phyloP scores from a whole-genome alignment of 2,113 vertebrate genomes.

The Sciurus niger region DNA sequence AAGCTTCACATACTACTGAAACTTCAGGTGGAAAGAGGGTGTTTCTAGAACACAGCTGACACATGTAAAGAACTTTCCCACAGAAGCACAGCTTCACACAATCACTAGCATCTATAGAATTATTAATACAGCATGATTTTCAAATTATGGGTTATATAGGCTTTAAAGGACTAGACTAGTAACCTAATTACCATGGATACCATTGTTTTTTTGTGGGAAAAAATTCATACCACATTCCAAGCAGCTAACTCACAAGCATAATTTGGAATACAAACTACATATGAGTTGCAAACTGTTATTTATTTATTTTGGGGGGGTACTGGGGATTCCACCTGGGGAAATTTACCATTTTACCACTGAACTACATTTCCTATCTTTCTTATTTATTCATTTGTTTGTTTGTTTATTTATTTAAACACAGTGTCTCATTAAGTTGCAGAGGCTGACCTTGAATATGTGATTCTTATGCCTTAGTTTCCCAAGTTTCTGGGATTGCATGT shows the following conservation, averaged over 20 bases:
- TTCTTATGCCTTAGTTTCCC: no score
- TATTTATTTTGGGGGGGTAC: no score
- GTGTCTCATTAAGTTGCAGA: no score
- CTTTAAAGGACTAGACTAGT: slow-evolving; percentile 45
- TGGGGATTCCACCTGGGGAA: no score
- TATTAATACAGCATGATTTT: slow-evolving; percentile 60
- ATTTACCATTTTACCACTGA: no score
- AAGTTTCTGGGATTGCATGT: no score
- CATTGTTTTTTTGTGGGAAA: slow-evolving; percentile 62
- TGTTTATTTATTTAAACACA: no score
- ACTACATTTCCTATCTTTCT: no score
- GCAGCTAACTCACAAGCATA: slow-evolving; percentile 30
- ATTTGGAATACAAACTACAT: background rate
- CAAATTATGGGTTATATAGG: slow-evolving; percentile 9
- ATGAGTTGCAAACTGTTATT: background rate
- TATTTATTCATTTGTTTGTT: no score
- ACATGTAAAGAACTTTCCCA: slow-evolving; percentile 53
- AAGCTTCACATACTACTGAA: slow-evolving; percentile 15
- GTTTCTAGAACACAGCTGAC: background rate
- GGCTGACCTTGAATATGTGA: no score
- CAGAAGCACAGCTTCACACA: slow-evolving; percentile 12
- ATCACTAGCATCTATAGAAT: slow-evolving; percentile 37
- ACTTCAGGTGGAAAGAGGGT: slow-evolving; percentile 36
- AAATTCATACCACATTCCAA: slow-evolving; percentile 64
- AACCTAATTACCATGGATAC: slow-evolving; percentile 42